Percentiles rank a stretch among this genome's conserved stretches.
These are phyloP conservation scores for Sclerurus mexicanus DNA, from an alignment of 2,113 vertebrate species.

Conservation along the genomic window DNA sequence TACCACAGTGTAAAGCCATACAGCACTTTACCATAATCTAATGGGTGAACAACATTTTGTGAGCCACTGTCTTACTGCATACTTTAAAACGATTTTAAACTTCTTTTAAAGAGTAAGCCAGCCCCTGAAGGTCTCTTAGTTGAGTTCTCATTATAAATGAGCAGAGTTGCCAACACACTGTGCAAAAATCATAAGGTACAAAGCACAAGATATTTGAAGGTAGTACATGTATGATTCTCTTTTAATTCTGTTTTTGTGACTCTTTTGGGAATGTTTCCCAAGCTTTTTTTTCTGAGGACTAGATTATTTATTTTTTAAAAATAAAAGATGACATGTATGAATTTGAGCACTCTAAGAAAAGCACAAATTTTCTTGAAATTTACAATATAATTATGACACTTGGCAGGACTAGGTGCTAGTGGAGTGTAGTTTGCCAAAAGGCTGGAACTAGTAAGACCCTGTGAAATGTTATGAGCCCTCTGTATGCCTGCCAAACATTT, in stretches of 20 bases:
- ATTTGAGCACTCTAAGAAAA: not conserved
- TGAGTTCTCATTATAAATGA: not conserved
- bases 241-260: not conserved
- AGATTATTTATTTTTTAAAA: not conserved
- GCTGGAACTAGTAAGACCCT: not conserved
- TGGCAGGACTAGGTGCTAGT: not conserved
- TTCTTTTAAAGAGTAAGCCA: not conserved
- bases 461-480: not conserved
- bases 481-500: not conserved
- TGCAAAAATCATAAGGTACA: not conserved
- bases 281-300: not conserved
- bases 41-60: not conserved
- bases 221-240: not conserved
- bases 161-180: not conserved
- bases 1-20: not conserved
- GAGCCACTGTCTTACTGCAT: not conserved
- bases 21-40: not conserved
- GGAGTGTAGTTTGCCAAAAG: not conserved
- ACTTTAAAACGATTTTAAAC: not conserved
- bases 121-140: not conserved
- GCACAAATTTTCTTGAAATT: not conserved
- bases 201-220: not conserved
- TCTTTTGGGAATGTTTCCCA: not conserved
- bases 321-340: not conserved
- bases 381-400: not conserved